Evolutionary conservation across 2,888 invertebrate species (phyloP), one percentile per base, ranked within the genome.

Genomic region (Callyntrura guangdongensis): DNA sequence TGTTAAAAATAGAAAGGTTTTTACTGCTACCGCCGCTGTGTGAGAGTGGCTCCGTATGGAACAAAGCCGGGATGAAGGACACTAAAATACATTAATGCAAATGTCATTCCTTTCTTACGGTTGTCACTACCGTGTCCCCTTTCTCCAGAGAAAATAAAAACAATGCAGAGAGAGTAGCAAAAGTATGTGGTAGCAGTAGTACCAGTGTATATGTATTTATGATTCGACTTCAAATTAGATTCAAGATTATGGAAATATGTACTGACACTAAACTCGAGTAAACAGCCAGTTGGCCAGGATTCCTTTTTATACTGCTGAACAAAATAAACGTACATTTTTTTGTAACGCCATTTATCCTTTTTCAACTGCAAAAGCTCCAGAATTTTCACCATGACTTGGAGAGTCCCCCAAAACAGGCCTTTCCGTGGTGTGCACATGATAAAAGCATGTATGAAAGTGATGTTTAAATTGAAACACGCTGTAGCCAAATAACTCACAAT

Each of bases 81-180:
- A 74, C 49, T n/a, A 49, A 74, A 74, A 49, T 9, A 74, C 74
- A 74, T 74, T 74, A 72, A 74, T 74, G 74, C 74, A 74, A 74
- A 74, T 74, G 74, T 74, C 74, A 74, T 14, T 47, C 36, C n/a
- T 49, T 74, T 36, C 47, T 47, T 74, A 2, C 12, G 74, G 36
- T 72, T 72, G 45, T 74, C 47, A 47, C 74, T 17, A 27, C 67
- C 0, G 11, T 22, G 27, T 67, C 67, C 27, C 12, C 14, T 5
- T 22, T 74, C 14, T 69, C 22, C 49, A 22, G 47, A 74, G 49
- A 49, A 74, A 47, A 20, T 20, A 74, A 67, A 25, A 14, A 12
- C 25, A 14, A 11, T 14, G 67, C 67, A 22, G 36, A 36, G 36
- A 36, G 36, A 36, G 36, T 36, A 36, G 4, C 2, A 67, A 67